Conservation (phyloP, 2,113 vertebrate genomes). For the Cyrtonyx montezumae region DNA sequence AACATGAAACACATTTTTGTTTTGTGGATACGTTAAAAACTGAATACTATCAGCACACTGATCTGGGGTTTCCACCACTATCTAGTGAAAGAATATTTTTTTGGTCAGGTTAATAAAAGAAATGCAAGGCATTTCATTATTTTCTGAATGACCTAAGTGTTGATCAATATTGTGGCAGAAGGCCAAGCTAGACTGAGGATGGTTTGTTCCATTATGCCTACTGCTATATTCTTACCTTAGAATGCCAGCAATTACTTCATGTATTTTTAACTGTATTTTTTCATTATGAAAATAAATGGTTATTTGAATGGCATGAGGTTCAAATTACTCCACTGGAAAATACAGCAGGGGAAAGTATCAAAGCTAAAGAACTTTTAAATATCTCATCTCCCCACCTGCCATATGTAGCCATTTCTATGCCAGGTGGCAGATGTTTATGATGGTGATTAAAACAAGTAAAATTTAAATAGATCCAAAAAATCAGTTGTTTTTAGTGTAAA, state of each 20-base stretch:
- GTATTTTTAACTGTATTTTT: constrained; percentile 73
- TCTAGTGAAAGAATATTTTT: not conserved
- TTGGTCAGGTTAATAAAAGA: constrained; percentile 8
- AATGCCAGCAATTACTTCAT: constrained; percentile 68
- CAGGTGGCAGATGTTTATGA: constrained; percentile 82
- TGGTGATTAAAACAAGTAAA: constrained; percentile 77
- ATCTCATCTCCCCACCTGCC: constrained; percentile 76
- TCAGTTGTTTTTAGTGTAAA: constrained; percentile 72
- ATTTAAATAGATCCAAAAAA: constrained; percentile 76
- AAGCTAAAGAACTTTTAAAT: constrained; percentile 82
- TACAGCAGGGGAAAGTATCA: constrained; percentile 69
- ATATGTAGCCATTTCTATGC: constrained; percentile 75
- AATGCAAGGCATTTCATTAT: constrained; percentile 7
- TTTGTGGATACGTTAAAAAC: not conserved
- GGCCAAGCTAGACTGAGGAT: constrained; percentile 61
- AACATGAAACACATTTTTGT: not conserved
- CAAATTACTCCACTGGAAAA: constrained; percentile 75
- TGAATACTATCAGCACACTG: not conserved
- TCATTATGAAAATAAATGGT: constrained; percentile 77
- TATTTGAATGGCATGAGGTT: constrained; percentile 79
- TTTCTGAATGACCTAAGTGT: constrained; percentile 26
- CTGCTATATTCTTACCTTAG: constrained; percentile 60
- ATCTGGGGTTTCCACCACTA: not conserved
- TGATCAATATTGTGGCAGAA: constrained; percentile 37
- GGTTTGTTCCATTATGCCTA: constrained; percentile 61